Base-by-base conservation (phyloP, 1,140 invertebrate species). In the Ceratina calcarata region DNA sequence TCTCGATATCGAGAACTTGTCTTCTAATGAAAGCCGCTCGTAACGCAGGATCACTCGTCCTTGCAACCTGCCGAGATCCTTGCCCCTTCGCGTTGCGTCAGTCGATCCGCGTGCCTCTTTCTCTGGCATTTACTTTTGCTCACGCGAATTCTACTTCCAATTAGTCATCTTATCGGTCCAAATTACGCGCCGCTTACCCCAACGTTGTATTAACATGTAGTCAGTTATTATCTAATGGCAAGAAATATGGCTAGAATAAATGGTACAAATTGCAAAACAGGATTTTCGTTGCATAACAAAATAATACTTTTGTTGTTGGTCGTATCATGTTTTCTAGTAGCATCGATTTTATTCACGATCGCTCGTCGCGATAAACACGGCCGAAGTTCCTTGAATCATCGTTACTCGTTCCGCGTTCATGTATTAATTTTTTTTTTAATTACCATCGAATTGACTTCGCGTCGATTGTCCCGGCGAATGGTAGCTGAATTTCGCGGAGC, bases 31-130 rank as follows among this genome's bases (percentile, higher is more conserved):
- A 81, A 66, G 76, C 51, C 61, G 69, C 82, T 86, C 80, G 83
- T 82, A 82, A 82, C 32, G 80, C 76, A 80, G 86, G 85, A 82
- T 82, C 86, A 53, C 70, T 82, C 86, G 86, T 87, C 86, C 90
- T 91, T 91, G 89, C 87, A 89, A 90, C 87, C 84, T 72, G 87
- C 49, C 69, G 84, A 85, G 88, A 91, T 91, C 90, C 88, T 91
- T 90, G 90, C 89, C 90, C 89, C 89, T 87, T 90, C 86, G 45
- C 16, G 58, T 86, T 90, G 85, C 89, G 86, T 89, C 89, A 90
- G 73, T 80, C 75, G 83, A 64, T 73, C 80, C 32, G n/a, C 72
- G 75, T 83, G 65, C 80, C 70, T 83, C 80, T 74, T 74, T 85
- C 70, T 66, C 57, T 73, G 18, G 20, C 16, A 15, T 55, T 51